phyloP scores from a whole-genome alignment of 1,140 invertebrate species.

The Lepidurus arcticus region DNA sequence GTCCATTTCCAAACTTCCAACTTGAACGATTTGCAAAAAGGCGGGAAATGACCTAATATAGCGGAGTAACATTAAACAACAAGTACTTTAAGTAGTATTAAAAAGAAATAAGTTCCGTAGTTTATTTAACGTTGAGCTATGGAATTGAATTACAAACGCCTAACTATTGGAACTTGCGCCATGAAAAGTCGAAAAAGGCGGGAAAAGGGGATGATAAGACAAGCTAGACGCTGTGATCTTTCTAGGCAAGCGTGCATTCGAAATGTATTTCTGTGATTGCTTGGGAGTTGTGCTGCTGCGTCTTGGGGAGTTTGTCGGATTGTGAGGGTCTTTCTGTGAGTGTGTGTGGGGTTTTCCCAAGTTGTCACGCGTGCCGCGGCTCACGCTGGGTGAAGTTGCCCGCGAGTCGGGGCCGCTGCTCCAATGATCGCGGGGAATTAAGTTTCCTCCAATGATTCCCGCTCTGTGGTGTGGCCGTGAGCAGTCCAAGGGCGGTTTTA shows the following conservation, averaged over 20 bases:
- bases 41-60: too few relatives aligned
- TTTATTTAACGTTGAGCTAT: too few relatives aligned
- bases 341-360: background rate
- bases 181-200: background rate
- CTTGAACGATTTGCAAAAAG: too few relatives aligned
- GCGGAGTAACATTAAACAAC: too few relatives aligned
- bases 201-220: background rate
- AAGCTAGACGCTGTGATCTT: background rate
- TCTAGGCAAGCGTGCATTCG: background rate
- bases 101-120: too few relatives aligned
- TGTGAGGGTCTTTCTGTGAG: background rate
- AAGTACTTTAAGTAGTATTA: too few relatives aligned
- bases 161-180: too few relatives aligned
- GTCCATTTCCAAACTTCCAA: too few relatives aligned
- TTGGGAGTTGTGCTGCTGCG: constrained; percentile 5
- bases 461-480: constrained; percentile 13
- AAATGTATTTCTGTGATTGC: background rate
- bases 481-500: constrained; percentile 16
- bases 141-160: too few relatives aligned
- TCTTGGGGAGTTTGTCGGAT: background rate
- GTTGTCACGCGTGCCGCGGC: background rate
- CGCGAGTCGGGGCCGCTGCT: background rate
- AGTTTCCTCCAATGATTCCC: constrained; percentile 18
- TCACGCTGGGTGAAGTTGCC: background rate
- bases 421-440: constrained; percentile 17